Base-by-base conservation (phyloP, 2,888 invertebrate species). In the Dynastes maya region DNA sequence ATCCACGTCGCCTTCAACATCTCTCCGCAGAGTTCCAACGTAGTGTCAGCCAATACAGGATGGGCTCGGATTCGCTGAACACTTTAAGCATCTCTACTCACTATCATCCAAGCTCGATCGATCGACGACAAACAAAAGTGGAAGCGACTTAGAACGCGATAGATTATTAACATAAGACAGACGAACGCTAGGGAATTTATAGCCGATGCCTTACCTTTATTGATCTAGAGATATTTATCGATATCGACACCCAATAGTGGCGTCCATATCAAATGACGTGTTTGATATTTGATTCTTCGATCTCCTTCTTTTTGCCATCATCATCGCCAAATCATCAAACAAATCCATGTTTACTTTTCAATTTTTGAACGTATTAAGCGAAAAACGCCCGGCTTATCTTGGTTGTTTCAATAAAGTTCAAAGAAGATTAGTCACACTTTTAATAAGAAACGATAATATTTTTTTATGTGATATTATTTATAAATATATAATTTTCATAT, bases 161-260 rank as follows among this genome's bases (percentile, higher is more conserved):
- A 74, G 2, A 61, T 74, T 45, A 74, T 74, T 74, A 74, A 74
- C 72, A 74, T 74, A 74, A 63, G 61, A 32, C 27, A 71, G n/a
- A 61, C 45, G 49, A 22, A 40, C 61, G 72, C 63, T 27, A 74
- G 61, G 40, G 78, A 78, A 64, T 82, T 81, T 82, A 81, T 76
- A 76, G 51, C 61, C 71, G 53, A 16, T 53, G 77, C 80, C 82
- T 74, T 82, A 77, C 83, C 83, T 81, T 77, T 82, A 79, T 79
- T 80, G 79, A 80, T 81, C 70, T 53, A 81, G 22, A 27, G 72
- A 74, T 74, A 74, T 49, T 63, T 68, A 68, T 80, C 80, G 78
- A 74, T 82, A 82, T 82, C 82, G 78, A 81, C 80, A 80, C 71
- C 83, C 83, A 84, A 84, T 83, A 77, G 80, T 78, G 76, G 77